A percentile compares a stretch with the other conserved stretches of the same genome.
Evolutionary conservation across 1,140 invertebrate genomes (phyloP).

Genomic region (Dreissena polymorpha): DNA sequence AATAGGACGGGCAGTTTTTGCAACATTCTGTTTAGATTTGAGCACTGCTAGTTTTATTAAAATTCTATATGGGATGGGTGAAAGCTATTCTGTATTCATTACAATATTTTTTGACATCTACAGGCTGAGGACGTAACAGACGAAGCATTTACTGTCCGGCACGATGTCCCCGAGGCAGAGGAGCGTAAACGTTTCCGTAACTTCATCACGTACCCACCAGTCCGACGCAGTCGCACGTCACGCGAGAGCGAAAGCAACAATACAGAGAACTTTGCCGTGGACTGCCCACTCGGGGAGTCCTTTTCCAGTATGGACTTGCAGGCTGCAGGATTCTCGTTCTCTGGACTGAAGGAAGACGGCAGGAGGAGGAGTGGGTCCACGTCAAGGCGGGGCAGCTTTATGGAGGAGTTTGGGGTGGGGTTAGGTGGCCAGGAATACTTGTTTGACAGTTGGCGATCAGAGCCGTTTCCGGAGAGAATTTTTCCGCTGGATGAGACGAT

Average conservation of each 20-base stretch:
- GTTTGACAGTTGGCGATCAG: constrained; percentile 49
- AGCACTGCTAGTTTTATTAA: no score
- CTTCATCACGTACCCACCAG: constrained; percentile 84
- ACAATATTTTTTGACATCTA: neutral
- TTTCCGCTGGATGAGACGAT: constrained; percentile 88
- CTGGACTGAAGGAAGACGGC: constrained; percentile 29
- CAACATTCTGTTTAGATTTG: no score
- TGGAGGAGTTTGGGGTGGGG: constrained; percentile 28
- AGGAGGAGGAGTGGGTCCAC: constrained; percentile 54
- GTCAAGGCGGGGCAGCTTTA: constrained; percentile 55
- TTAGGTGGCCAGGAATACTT: constrained; percentile 11
- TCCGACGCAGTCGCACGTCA: constrained; percentile 79
- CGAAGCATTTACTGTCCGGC: constrained; percentile 84
- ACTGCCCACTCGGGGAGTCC: constrained; percentile 21
- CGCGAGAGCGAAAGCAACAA: constrained; percentile 56
- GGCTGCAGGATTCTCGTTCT: constrained; percentile 40
- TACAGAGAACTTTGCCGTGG: constrained; percentile 32
- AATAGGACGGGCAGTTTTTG: no score
- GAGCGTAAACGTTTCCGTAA: constrained; percentile 90
- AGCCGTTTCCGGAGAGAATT: constrained; percentile 86
- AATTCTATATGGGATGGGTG: no score
- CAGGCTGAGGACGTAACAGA: constrained; percentile 90
- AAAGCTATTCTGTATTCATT: no score
- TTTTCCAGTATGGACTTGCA: constrained; percentile 22
- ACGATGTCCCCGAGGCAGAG: constrained; percentile 88